Conservation (phyloP, 2,888 invertebrate genomes). For the Heliconius cydno region DNA sequence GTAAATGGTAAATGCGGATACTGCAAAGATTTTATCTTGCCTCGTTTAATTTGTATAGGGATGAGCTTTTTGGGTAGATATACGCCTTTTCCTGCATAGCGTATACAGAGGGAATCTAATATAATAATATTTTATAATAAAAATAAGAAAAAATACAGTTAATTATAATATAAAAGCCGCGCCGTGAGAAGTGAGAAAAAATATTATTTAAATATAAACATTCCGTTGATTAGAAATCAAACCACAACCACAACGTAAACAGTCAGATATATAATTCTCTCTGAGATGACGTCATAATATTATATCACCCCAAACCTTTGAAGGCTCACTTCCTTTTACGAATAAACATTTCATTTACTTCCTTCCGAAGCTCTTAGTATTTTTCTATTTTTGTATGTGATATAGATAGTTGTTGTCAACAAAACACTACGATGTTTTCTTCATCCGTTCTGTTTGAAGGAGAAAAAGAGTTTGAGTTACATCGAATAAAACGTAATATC, state of each 20-base stretch:
- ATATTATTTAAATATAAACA: background rate
- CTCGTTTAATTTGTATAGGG: background rate
- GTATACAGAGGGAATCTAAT: background rate
- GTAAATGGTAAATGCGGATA: background rate
- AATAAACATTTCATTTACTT: background rate
- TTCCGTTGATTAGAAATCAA: background rate
- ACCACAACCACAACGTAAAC: background rate
- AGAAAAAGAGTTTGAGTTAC: background rate
- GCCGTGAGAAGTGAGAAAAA: background rate
- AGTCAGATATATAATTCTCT: background rate
- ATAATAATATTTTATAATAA: background rate
- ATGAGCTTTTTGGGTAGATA: background rate
- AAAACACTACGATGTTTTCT: background rate
- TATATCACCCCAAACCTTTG: slow-evolving; percentile 2
- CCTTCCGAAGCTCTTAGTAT: background rate
- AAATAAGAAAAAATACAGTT: background rate
- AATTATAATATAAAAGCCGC: no score
- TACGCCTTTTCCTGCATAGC: background rate
- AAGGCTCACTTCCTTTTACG: slow-evolving; percentile 6
- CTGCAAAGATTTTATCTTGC: background rate
- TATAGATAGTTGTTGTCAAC: background rate
- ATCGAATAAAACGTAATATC: background rate
- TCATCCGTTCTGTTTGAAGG: background rate
- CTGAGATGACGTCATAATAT: background rate
- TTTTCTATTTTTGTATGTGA: background rate